phyloP scores from a whole-genome alignment of 64 coral and sea anemone species.

The Stylophora pistillata region DNA sequence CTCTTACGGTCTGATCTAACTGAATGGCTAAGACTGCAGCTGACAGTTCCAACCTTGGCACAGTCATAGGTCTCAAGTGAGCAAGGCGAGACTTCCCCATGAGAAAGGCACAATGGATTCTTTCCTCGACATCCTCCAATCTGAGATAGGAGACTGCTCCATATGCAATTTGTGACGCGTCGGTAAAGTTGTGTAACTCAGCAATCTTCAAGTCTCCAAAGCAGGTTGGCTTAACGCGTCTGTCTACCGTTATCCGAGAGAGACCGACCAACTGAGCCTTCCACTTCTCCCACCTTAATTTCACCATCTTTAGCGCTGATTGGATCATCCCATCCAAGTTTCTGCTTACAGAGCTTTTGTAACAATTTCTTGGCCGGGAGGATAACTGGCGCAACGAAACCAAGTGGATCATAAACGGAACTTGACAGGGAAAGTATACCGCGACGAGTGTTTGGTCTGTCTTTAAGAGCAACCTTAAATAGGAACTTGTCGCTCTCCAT shows the following conservation, averaged over 20 bases:
- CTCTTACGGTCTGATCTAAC: background rate
- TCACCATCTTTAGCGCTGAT: background rate
- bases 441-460: constrained; percentile 24
- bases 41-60: constrained; percentile 36
- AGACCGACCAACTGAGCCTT: background rate
- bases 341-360: constrained; percentile 27
- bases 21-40: constrained; percentile 33
- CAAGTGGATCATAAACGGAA: constrained; percentile 42
- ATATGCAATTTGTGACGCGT: constrained; percentile 17
- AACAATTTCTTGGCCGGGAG: constrained; percentile 29
- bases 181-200: constrained; percentile 23
- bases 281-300: constrained; percentile 28
- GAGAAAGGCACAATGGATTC: constrained; percentile 17
- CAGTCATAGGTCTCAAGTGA: constrained; percentile 39
- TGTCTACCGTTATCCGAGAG: constrained; percentile 1
- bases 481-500: constrained; percentile 11
- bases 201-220: constrained; percentile 13
- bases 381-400: constrained; percentile 28
- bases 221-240: constrained; percentile 7
- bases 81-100: constrained; percentile 45
- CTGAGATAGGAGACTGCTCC: constrained; percentile 20
- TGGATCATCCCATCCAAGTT: constrained; percentile 27
- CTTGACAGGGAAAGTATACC: constrained; percentile 34
- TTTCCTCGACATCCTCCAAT: background rate
- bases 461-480: constrained; percentile 3